phyloP scores from a whole-genome alignment of 1,140 invertebrate genomes.

The Diorhabda carinulata region DNA sequence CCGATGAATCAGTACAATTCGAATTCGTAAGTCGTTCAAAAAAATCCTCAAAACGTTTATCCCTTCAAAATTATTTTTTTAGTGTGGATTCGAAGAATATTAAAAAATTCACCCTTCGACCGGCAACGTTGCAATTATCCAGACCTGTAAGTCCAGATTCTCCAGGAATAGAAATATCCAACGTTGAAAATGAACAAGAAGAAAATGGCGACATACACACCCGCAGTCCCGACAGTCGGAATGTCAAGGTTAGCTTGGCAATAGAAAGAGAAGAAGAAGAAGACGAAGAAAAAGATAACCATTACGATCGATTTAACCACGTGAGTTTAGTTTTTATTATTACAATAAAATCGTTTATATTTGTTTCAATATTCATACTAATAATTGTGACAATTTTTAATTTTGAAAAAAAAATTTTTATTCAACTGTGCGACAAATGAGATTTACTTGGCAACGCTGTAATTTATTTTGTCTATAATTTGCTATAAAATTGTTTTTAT shows the following conservation, averaged over 20 bases:
- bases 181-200: not conserved
- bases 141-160: conserved; percentile 23
- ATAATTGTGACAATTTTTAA: no score
- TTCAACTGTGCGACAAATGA: no score
- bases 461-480: no score
- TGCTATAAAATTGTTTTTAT: no score
- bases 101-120: conserved; percentile 23
- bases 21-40: not conserved
- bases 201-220: not conserved
- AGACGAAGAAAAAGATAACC: no score
- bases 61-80: conserved; percentile 1
- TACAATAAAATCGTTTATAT: no score
- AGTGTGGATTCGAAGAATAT: conserved; percentile 20
- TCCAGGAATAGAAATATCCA: conserved; percentile 12
- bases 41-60: not conserved
- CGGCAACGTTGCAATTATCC: conserved; percentile 3
- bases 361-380: no score
- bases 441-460: no score
- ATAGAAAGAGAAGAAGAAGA: not conserved
- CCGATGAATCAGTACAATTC: no score
- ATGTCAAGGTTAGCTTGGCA: not conserved
- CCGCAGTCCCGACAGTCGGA: conserved; percentile 4
- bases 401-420: no score
- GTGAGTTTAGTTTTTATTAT: no score
- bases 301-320: no score